Base-by-base conservation (phyloP, 2,113 vertebrate species). In the Carassius auratus region DNA sequence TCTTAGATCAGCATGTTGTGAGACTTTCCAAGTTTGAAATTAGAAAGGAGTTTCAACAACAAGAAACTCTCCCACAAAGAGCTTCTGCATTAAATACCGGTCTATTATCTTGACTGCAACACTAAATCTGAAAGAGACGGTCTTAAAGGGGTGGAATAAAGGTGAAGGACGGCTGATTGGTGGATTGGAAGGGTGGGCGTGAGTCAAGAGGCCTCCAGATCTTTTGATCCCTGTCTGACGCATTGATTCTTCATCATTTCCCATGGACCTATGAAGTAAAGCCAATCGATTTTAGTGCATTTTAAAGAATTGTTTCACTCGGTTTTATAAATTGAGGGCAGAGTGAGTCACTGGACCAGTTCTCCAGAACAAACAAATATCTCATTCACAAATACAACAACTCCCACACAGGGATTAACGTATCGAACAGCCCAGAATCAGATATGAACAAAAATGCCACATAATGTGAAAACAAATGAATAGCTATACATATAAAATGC, bases 181-280 rank as follows among this genome's bases (percentile, higher is more conserved):
- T 74, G 68, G 83, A 21, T 17, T 13, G 36, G 17, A 73, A 64
- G 45, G 52, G 84, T 82, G 55, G 73, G 55, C n/a, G 15, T 33
- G 36, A 75, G 61, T 62, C 69, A 55, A 80, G 42, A 76, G 69
- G 83, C 55, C 50, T 55, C 23, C 57, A 13, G 71, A 48, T 88
- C 80, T 74, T 89, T 86, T 80, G 84, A 87, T 73, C 77, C 48
- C 52, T 83, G 76, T 75, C 74, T 68, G 81, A 62, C 21, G 30
- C 74, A 89, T 86, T 33, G 88, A 89, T 87, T 84, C 66, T 55
- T 81, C 69, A 79, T 83, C 81, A 86, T 85, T 85, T 88, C 83
- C 68, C 74, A 86, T 77, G 84, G 64, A 85, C 76, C 69, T 76
- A 64, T 81, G 83, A 79, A 69, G 69, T 45, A 45, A 30, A 48